A percentile compares a stretch with the other conserved stretches of the same genome.
phyloP scores from a whole-genome alignment of 2,113 vertebrate genomes.

The Nestor notabilis region DNA sequence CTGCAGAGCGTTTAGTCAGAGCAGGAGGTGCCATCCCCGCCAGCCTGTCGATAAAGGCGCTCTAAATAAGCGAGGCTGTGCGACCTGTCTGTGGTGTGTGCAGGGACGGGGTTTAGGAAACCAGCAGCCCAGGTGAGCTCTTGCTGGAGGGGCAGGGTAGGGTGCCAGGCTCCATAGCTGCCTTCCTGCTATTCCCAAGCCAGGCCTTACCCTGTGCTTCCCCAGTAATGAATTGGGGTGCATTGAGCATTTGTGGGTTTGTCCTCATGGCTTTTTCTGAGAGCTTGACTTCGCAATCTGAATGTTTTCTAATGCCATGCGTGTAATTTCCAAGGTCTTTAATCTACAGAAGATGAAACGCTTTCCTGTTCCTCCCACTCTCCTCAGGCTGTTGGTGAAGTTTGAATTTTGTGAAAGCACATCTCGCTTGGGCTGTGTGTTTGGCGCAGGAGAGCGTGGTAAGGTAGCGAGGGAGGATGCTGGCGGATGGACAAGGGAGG shows the following conservation, averaged over 20 bases:
- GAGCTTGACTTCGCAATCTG: rapidly evolving
- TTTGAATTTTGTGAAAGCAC: background rate
- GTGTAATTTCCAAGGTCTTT: background rate
- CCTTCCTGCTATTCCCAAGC: background rate
- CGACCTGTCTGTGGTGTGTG: rapidly evolving
- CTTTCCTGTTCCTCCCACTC: background rate
- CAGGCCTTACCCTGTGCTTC: background rate
- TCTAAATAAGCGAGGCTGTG: rapidly evolving
- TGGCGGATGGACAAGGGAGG: background rate
- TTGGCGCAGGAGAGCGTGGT: rapidly evolving
- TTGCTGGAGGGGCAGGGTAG: background rate
- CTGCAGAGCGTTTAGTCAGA: background rate
- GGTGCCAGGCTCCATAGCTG: rapidly evolving
- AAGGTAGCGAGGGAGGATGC: too few species aligned
- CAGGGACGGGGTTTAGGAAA: rapidly evolving
- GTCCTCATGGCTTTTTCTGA: background rate
- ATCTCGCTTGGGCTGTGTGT: rapidly evolving
- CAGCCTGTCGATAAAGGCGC: background rate
- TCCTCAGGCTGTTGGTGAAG: rapidly evolving
- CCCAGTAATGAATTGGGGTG: background rate
- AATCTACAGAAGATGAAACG: background rate
- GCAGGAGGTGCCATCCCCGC: background rate
- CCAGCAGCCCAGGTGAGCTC: rapidly evolving
- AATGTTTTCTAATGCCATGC: background rate
- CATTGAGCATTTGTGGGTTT: background rate